phyloP scores from a whole-genome alignment of 2,113 vertebrate genomes.

The Clupea harengus region DNA sequence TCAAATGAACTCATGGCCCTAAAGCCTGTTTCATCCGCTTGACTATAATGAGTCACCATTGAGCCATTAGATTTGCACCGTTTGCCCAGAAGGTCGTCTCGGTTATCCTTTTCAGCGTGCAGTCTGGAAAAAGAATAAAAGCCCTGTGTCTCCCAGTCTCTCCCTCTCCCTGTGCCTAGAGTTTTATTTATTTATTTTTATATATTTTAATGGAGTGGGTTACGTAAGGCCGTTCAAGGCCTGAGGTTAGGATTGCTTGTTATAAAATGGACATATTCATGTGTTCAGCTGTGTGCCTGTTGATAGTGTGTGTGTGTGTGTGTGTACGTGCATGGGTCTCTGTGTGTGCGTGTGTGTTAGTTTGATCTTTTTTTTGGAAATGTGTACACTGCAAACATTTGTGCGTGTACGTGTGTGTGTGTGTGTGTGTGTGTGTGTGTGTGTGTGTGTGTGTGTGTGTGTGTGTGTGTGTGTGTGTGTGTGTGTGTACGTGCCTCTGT shows the following conservation, averaged over 20 bases:
- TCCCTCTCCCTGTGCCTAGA: background rate
- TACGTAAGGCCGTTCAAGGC: background rate
- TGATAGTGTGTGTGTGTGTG: background rate
- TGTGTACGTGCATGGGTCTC: too few relatives aligned
- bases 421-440: background rate
- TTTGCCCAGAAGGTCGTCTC: background rate
- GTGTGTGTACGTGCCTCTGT: constrained; percentile 33
- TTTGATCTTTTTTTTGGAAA: background rate
- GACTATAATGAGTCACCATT: background rate
- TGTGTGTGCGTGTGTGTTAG: background rate
- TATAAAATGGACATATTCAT: background rate
- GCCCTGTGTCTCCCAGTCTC: background rate
- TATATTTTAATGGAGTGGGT: background rate
- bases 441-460: background rate
- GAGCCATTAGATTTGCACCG: background rate
- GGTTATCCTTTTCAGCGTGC: background rate
- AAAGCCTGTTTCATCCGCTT: background rate
- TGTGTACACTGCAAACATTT: background rate
- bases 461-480: background rate
- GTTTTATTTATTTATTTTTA: too few relatives aligned
- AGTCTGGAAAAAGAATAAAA: background rate
- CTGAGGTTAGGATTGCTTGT: background rate
- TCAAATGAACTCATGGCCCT: background rate
- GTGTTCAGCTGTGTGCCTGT: background rate
- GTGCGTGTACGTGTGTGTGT: background rate